These are phyloP conservation scores for Himantopus leucocephalus DNA, from an alignment of 2,113 vertebrate genomes.

Conservation along the genomic window DNA sequence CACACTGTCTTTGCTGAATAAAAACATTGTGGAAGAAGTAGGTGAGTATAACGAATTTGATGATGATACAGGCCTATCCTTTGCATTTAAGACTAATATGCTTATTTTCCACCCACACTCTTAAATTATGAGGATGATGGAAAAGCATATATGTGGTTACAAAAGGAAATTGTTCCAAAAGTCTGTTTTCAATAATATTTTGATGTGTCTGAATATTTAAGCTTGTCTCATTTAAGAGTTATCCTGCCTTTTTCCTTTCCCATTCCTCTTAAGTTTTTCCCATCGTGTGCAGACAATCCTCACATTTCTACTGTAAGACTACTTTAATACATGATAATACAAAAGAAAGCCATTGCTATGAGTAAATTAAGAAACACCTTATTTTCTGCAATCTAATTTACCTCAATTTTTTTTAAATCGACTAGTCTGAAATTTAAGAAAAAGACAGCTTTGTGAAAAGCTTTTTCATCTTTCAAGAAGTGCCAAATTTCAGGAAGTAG, in stretches of 20 bases:
- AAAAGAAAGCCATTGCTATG: neutral
- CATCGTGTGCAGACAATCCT: neutral
- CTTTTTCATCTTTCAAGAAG: neutral
- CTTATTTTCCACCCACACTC: constrained; percentile 13
- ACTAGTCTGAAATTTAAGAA: neutral
- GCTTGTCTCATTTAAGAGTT: neutral
- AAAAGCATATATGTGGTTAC: neutral
- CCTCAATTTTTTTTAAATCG: neutral
- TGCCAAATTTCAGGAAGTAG: neutral
- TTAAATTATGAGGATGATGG: neutral
- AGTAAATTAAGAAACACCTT: neutral
- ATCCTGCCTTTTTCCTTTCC: neutral
- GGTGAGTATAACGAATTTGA: neutral
- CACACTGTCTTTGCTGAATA: neutral
- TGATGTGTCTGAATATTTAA: constrained; percentile 3
- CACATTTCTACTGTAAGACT: neutral
- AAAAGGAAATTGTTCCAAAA: constrained; percentile 3
- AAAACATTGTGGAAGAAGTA: neutral
- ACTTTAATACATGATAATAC: neutral
- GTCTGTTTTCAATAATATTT: constrained; percentile 28
- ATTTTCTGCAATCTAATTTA: neutral
- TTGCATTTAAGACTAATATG: neutral
- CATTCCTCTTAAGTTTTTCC: neutral
- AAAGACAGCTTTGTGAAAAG: neutral
- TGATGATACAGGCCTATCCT: neutral